A percentile compares a stretch with the other conserved stretches of the same genome.
These are phyloP conservation scores for Synergus itoensis DNA, from an alignment of 2,888 invertebrate genomes.

Conservation along the genomic window DNA sequence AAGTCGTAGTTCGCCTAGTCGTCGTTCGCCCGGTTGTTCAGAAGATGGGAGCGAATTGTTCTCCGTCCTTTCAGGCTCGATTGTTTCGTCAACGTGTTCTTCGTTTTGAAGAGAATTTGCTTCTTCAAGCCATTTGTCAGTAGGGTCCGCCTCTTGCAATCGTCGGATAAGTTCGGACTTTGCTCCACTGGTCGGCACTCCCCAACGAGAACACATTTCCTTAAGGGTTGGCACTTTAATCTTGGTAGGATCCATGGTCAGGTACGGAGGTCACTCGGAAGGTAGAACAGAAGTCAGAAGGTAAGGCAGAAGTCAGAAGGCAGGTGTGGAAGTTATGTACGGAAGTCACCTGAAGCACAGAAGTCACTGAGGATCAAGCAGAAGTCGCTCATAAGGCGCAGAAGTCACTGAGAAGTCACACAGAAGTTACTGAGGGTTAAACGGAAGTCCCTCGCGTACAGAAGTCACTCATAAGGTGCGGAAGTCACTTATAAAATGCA, in stretches of 20 bases:
- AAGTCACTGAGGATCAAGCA: background rate
- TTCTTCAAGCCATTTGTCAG: background rate
- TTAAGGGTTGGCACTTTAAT: background rate
- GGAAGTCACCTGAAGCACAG: background rate
- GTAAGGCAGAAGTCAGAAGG: background rate
- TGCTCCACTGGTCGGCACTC: background rate
- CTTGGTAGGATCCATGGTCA: background rate
- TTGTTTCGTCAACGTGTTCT: background rate
- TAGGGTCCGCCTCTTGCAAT: background rate
- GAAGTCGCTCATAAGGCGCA: background rate
- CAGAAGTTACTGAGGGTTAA: background rate
- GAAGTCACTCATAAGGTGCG: background rate
- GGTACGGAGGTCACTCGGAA: background rate
- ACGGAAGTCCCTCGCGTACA: no score
- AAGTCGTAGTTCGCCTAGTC: background rate
- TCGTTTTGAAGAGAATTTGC: background rate
- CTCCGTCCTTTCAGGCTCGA: background rate
- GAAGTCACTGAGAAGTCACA: background rate
- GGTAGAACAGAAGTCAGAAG: background rate
- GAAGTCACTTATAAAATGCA: background rate
- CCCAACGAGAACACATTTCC: background rate
- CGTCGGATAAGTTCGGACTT: conserved; percentile 7
- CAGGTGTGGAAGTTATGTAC: background rate
- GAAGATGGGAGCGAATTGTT: background rate
- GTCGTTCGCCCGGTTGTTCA: no score